Evolutionary conservation across 2,113 vertebrate genomes (phyloP).

Genomic region (Aplodontia rufa): DNA sequence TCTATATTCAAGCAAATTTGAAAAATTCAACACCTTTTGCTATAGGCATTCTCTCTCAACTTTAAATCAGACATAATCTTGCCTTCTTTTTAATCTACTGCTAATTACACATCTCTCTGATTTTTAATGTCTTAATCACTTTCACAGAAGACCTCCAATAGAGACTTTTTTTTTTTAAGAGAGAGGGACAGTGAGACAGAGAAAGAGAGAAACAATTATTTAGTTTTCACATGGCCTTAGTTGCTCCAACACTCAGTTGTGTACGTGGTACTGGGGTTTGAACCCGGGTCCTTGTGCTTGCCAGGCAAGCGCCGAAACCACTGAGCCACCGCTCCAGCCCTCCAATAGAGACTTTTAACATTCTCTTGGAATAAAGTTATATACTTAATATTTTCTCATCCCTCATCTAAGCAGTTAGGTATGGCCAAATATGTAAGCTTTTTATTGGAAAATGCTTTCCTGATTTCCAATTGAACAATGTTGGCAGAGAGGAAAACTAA

Average conservation of each 20-base stretch:
- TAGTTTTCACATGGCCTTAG: too few species aligned
- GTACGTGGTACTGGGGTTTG: too few species aligned
- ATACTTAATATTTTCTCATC: not conserved
- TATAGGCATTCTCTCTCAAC: not conserved
- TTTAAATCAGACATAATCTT: not conserved
- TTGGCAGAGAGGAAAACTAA: not conserved
- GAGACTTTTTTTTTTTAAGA: too few species aligned
- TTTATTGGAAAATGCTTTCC: slow-evolving; percentile 41
- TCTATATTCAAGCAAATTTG: slow-evolving; percentile 14
- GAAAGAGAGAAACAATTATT: too few species aligned
- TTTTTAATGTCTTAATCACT: slow-evolving; percentile 20
- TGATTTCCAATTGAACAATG: not conserved
- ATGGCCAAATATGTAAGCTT: not conserved
- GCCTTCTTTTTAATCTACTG: not conserved
- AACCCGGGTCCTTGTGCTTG: too few species aligned
- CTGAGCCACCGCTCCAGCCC: too few species aligned
- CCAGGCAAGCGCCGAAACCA: too few species aligned
- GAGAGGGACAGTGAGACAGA: too few species aligned
- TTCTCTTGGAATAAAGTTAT: slow-evolving; percentile 21
- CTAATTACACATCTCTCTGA: not conserved
- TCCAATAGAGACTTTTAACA: not conserved
- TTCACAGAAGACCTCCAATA: slow-evolving; percentile 3
- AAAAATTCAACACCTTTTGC: slow-evolving; percentile 23
- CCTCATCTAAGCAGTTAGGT: slow-evolving; percentile 10
- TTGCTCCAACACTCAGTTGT: too few species aligned